phyloP scores from a whole-genome alignment of 2,888 invertebrate species.

The Allolobophora icterica region DNA sequence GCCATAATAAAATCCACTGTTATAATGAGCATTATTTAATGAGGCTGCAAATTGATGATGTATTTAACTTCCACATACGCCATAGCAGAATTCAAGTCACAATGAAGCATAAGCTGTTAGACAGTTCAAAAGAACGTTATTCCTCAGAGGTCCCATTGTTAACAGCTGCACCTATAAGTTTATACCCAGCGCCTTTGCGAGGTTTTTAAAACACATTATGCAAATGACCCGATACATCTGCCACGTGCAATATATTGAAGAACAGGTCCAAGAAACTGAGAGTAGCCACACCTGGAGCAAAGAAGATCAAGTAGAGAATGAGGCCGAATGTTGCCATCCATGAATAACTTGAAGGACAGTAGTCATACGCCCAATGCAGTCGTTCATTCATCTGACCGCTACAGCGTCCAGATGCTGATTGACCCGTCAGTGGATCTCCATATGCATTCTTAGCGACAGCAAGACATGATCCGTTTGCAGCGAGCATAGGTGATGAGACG shows the following conservation, averaged over 20 bases:
- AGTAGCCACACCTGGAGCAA: slow-evolving; percentile 64
- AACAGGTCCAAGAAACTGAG: not conserved
- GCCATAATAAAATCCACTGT: too few relatives aligned
- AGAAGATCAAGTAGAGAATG: slow-evolving; percentile 64
- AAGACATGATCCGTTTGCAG: slow-evolving; percentile 62
- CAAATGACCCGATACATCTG: not conserved
- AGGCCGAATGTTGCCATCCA: slow-evolving; percentile 65
- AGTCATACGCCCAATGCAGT: slow-evolving; percentile 64
- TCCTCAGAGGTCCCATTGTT: too few relatives aligned
- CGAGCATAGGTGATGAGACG: slow-evolving; percentile 46
- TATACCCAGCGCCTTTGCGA: too few relatives aligned
- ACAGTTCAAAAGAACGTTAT: too few relatives aligned
- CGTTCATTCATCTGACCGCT: not conserved
- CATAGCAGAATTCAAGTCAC: too few relatives aligned
- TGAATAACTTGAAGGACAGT: slow-evolving; percentile 62
- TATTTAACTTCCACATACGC: too few relatives aligned
- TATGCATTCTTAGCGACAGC: not conserved
- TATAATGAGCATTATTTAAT: too few relatives aligned
- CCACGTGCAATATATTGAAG: not conserved
- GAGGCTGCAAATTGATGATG: too few relatives aligned
- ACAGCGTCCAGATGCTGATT: slow-evolving; percentile 37
- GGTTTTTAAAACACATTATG: not conserved
- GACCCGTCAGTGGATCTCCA: not conserved
- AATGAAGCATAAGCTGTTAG: too few relatives aligned
- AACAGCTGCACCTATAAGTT: too few relatives aligned